Percentiles rank a stretch among this genome's conserved stretches.
These are phyloP conservation scores for Mayetiola destructor DNA, from an alignment of 2,888 invertebrate genomes.

Conservation along the genomic window DNA sequence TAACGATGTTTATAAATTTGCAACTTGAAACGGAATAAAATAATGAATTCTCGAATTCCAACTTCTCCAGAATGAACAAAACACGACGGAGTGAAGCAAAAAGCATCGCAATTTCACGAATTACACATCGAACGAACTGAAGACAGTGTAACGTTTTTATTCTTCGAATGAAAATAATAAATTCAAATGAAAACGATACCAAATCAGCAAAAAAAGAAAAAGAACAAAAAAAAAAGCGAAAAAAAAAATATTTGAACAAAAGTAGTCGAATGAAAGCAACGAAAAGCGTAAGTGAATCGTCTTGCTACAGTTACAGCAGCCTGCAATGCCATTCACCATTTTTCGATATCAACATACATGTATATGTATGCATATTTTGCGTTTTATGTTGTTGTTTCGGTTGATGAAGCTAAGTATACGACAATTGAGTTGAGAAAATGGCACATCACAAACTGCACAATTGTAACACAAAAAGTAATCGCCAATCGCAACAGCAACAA, in stretches of 20 bases:
- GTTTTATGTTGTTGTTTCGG: too few species aligned
- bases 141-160: not conserved
- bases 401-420: too few species aligned
- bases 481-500: not conserved
- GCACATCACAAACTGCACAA: too few species aligned
- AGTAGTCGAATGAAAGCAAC: not conserved
- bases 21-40: constrained; percentile 2
- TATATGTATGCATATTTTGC: too few species aligned
- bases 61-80: not conserved
- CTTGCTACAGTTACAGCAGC: too few species aligned
- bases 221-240: not conserved
- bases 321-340: too few species aligned
- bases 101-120: not conserved
- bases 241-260: not conserved
- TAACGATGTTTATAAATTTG: not conserved
- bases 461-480: constrained; percentile 2
- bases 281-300: not conserved
- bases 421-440: too few species aligned
- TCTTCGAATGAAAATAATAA: constrained; percentile 5
- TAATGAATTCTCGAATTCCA: not conserved
- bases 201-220: not conserved
- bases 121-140: not conserved
- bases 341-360: too few species aligned
- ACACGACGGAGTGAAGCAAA: not conserved
- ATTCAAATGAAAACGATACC: not conserved